Percentiles rank a stretch among this genome's conserved stretches.
phyloP scores from a whole-genome alignment of 2,797 vertebrate species.

The Prionace glauca region DNA sequence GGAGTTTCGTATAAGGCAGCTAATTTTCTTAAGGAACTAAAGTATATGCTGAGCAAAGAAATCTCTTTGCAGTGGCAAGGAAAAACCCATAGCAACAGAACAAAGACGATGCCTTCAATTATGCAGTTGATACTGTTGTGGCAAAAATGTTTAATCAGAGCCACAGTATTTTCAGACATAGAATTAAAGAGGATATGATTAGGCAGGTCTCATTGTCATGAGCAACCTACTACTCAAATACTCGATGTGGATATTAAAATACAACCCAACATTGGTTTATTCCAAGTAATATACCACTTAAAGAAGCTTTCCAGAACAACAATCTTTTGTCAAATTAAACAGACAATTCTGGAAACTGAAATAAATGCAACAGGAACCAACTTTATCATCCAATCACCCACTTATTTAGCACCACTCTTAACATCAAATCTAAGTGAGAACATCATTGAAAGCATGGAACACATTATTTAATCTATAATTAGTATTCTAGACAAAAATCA shows the following conservation, averaged over 20 bases:
- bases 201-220: not conserved
- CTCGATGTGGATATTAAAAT: not conserved
- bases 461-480: not conserved
- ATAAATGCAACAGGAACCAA: not conserved
- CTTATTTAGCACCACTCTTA: not conserved
- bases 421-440: not conserved
- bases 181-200: conserved; percentile 16
- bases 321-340: conserved; percentile 1
- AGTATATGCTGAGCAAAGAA: not conserved
- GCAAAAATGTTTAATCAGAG: conserved; percentile 6
- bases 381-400: not conserved
- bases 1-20: conserved; percentile 40
- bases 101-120: not conserved
- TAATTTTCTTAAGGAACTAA: conserved; percentile 42
- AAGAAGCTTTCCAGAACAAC: not conserved
- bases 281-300: not conserved
- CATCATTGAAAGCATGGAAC: not conserved
- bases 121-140: conserved; percentile 9
- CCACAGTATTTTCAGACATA: not conserved
- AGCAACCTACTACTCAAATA: not conserved
- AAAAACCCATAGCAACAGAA: conserved; percentile 48
- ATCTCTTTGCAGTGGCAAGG: conserved; percentile 43
- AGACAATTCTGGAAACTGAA: not conserved
- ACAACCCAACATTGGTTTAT: not conserved
- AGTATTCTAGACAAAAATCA: conserved; percentile 8